Percentiles rank a stretch among this genome's conserved stretches.
These are phyloP conservation scores for Harpagifer antarcticus DNA, from an alignment of 2,797 vertebrate species.

Conservation along the genomic window DNA sequence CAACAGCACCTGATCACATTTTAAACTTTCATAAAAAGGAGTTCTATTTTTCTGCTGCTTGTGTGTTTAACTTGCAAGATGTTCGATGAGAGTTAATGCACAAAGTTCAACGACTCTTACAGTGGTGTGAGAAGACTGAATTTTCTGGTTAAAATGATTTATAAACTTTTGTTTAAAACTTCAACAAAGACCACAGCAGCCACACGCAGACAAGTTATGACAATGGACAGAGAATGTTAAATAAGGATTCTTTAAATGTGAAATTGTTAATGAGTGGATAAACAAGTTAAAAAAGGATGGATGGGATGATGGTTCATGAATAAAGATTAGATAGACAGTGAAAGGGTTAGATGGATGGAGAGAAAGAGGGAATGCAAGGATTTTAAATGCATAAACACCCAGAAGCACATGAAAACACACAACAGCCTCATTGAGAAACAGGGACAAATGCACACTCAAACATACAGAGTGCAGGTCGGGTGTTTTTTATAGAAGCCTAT, in stretches of 20 bases:
- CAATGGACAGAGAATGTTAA: background rate
- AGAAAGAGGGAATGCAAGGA: background rate
- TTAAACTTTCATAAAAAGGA: conserved; percentile 20
- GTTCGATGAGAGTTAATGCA: background rate
- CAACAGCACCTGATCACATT: conserved; percentile 2
- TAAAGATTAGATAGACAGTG: background rate
- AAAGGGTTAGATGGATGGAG: background rate
- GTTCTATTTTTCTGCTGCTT: background rate
- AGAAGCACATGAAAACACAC: conserved; percentile 2
- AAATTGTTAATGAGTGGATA: background rate
- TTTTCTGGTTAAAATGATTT: background rate
- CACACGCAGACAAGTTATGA: background rate
- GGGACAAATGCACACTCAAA: conserved; percentile 18
- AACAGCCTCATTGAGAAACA: background rate
- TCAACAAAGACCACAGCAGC: background rate
- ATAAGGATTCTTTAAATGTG: background rate
- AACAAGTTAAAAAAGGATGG: background rate
- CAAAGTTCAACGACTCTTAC: background rate
- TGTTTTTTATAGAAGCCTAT: conserved; percentile 55
- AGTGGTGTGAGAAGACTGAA: background rate
- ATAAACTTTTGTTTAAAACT: background rate
- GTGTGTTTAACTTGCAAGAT: background rate
- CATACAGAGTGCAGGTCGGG: conserved; percentile 15
- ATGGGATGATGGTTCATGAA: background rate
- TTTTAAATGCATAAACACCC: background rate